phyloP scores from a whole-genome alignment of 2,113 vertebrate species.

The Triplophysa siluroides region DNA sequence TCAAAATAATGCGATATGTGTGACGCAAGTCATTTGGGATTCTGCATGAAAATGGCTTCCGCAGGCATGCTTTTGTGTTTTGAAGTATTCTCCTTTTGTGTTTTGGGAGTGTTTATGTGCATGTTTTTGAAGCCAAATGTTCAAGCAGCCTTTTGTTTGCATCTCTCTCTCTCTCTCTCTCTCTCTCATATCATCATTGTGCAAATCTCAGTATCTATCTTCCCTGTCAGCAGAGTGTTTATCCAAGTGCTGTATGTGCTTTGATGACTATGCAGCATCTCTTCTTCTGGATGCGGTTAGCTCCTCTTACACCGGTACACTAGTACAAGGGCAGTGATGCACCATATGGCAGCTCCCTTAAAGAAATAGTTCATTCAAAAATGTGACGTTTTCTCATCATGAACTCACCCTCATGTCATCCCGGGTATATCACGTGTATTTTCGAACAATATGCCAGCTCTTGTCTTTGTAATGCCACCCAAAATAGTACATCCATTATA shows the following conservation, averaged over 20 bases:
- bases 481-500: too few relatives aligned
- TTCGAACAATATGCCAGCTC: too few relatives aligned
- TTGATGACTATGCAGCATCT: slow-evolving; percentile 17
- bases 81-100: not conserved
- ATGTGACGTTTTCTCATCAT: too few relatives aligned
- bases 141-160: too few relatives aligned
- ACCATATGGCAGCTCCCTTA: not conserved
- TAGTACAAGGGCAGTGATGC: not conserved
- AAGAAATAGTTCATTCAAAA: too few relatives aligned
- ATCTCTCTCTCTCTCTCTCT: slow-evolving; percentile 3
- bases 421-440: too few relatives aligned
- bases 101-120: not conserved
- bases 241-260: not conserved
- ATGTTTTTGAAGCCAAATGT: not conserved
- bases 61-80: not conserved
- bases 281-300: slow-evolving; percentile 6
- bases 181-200: not conserved
- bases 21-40: slow-evolving; percentile 9
- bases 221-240: not conserved
- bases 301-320: not conserved
- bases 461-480: too few relatives aligned
- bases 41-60: slow-evolving; percentile 17
- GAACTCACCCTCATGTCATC: too few relatives aligned
- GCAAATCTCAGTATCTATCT: not conserved
- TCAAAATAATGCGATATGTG: slow-evolving; percentile 10